phyloP scores from a whole-genome alignment of 2,797 vertebrate species.

The Tragopan temminckii region DNA sequence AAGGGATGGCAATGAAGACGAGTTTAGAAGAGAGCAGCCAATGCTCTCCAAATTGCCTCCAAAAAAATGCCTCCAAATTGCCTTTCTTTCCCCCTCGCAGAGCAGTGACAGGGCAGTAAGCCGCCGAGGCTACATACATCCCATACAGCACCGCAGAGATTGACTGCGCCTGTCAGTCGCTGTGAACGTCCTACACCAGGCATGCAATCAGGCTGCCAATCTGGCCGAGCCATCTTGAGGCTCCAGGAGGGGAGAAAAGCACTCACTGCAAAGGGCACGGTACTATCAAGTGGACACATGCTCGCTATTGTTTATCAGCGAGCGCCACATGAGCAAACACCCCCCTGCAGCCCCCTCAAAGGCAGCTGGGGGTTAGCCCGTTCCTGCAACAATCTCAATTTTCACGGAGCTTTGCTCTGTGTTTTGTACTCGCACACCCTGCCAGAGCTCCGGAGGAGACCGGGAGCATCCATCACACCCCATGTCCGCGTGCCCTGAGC shows the following conservation, averaged over 20 bases:
- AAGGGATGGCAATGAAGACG: fast-evolving
- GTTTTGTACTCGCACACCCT: not conserved
- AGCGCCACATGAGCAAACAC: not conserved
- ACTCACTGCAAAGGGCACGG: constrained; percentile 18
- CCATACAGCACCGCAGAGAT: not conserved
- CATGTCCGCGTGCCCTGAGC: not conserved
- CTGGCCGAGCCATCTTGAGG: constrained; percentile 31
- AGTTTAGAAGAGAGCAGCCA: not conserved
- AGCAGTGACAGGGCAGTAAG: not conserved
- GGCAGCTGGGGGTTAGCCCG: not conserved
- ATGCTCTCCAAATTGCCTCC: not conserved
- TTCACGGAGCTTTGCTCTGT: constrained; percentile 11
- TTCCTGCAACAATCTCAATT: not conserved
- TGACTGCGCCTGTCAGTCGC: constrained; percentile 38
- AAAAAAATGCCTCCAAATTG: not conserved
- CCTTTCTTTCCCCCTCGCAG: not conserved
- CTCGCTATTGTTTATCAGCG: constrained; percentile 38
- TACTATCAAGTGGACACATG: constrained; percentile 7
- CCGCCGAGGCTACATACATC: not conserved
- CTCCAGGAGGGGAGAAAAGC: not conserved
- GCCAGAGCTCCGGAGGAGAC: fast-evolving
- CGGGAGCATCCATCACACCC: not conserved
- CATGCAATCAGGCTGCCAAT: constrained; percentile 58
- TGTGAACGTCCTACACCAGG: constrained; percentile 24
- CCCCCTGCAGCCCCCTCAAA: too few species aligned